phyloP scores from a whole-genome alignment of 2,888 invertebrate species.

The Acrobasis repandana region DNA sequence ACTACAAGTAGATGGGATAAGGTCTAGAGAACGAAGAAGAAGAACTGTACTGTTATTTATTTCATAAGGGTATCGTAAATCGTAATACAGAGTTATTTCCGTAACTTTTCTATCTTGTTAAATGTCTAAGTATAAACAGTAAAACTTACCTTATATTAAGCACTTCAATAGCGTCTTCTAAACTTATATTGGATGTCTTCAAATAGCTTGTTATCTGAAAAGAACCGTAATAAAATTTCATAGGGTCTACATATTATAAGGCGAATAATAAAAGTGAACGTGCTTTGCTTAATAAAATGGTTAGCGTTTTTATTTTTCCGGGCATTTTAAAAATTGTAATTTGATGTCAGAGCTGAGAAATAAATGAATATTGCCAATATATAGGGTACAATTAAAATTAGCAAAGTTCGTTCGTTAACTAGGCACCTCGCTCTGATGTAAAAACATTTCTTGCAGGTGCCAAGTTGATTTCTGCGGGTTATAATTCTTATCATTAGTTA shows the following conservation, averaged over 20 bases:
- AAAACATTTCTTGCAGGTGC: too few relatives aligned
- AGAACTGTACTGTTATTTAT: too few relatives aligned
- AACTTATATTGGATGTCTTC: constrained; percentile 85
- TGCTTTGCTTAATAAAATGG: constrained; percentile 8
- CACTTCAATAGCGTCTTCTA: constrained; percentile 85
- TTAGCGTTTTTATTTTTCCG: not conserved
- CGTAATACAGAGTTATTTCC: not conserved
- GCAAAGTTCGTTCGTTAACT: too few relatives aligned
- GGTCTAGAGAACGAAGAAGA: too few relatives aligned
- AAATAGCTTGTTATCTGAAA: constrained; percentile 86
- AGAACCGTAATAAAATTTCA: constrained; percentile 34
- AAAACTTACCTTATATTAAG: constrained; percentile 86
- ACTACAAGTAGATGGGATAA: too few relatives aligned
- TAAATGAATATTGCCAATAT: not conserved
- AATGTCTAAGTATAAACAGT: not conserved
- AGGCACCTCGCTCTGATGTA: too few relatives aligned
- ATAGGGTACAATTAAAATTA: too few relatives aligned
- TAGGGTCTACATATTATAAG: constrained; percentile 11
- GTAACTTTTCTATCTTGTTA: not conserved
- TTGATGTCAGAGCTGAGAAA: not conserved
- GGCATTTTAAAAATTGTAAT: not conserved
- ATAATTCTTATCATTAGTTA: too few relatives aligned
- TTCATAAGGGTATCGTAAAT: not conserved
- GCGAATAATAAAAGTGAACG: constrained; percentile 16
- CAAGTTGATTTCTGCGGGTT: too few relatives aligned